These are phyloP conservation scores for Myotis davidii DNA, from an alignment of 2,113 vertebrate genomes.

Conservation along the genomic window DNA sequence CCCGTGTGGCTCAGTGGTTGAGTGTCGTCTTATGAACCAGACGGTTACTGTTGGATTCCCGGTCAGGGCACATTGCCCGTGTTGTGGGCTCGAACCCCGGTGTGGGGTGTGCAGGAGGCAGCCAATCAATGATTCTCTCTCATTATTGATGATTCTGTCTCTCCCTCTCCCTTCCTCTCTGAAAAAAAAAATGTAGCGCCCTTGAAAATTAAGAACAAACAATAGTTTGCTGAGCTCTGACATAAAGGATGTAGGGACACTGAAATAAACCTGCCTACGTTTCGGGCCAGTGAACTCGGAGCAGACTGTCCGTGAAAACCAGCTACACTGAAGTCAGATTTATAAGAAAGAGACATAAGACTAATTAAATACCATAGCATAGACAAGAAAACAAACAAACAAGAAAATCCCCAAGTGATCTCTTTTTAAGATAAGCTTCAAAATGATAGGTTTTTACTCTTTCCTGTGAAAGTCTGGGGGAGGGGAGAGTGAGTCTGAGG, in stretches of 20 bases:
- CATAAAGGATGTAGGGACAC: background rate
- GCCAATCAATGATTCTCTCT: too few relatives aligned
- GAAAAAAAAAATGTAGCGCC: too few relatives aligned
- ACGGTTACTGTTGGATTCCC: too few relatives aligned
- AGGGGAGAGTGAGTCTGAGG: background rate
- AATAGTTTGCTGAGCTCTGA: constrained; percentile 21
- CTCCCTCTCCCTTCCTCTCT: too few relatives aligned
- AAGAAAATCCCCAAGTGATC: background rate
- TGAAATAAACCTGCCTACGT: background rate
- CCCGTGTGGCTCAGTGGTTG: too few relatives aligned
- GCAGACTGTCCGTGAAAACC: background rate
- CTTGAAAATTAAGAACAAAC: constrained; percentile 40
- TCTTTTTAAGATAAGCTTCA: background rate
- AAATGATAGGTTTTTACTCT: background rate
- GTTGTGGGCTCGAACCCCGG: too few relatives aligned
- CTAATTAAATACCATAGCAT: constrained; percentile 47
- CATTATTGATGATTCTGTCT: too few relatives aligned
- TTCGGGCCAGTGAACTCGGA: constrained; percentile 4
- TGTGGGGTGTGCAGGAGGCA: too few relatives aligned
- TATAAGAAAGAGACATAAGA: background rate
- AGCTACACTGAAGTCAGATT: background rate
- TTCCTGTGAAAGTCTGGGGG: background rate
- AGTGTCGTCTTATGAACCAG: too few relatives aligned
- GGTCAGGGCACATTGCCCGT: too few relatives aligned
- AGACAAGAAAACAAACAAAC: background rate